Percentiles rank a stretch among this genome's conserved stretches.
phyloP scores from a whole-genome alignment of 1,140 invertebrate species.

The Leptestheria dahalacensis region DNA sequence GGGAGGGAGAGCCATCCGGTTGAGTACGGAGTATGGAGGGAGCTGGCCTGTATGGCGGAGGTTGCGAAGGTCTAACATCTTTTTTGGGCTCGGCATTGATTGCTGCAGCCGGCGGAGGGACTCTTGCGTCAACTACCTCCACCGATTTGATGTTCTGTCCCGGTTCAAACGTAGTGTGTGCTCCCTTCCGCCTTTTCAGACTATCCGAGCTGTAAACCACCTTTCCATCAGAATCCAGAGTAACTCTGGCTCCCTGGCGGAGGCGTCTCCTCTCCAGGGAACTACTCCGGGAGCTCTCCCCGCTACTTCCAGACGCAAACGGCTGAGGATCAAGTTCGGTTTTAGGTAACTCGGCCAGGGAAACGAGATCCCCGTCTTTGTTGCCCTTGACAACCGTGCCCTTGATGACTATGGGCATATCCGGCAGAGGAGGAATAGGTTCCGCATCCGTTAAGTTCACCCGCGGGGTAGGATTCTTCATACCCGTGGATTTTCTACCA shows the following conservation, averaged over 20 bases:
- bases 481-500: neutral
- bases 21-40: neutral
- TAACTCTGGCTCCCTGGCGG: conserved; percentile 59
- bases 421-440: neutral
- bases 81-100: neutral
- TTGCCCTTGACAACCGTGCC: conserved; percentile 9
- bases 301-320: conserved; percentile 10
- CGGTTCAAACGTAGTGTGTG: conserved; percentile 72
- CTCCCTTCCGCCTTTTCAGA: conserved; percentile 56
- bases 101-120: conserved; percentile 12
- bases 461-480: neutral
- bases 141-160: conserved; percentile 33
- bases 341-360: neutral
- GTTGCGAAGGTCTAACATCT: conserved; percentile 8
- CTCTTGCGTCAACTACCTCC: conserved; percentile 35
- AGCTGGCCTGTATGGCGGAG: conserved; percentile 12
- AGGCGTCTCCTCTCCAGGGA: conserved; percentile 13
- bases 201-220: conserved; percentile 81
- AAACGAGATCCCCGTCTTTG: neutral
- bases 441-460: conserved; percentile 7
- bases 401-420: conserved; percentile 2
- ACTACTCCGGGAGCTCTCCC: conserved; percentile 8
- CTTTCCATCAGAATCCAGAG: conserved; percentile 70
- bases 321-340: neutral
- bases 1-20: neutral